Base-by-base conservation (phyloP, 1,140 invertebrate genomes). In the Euborellia annulipes region DNA sequence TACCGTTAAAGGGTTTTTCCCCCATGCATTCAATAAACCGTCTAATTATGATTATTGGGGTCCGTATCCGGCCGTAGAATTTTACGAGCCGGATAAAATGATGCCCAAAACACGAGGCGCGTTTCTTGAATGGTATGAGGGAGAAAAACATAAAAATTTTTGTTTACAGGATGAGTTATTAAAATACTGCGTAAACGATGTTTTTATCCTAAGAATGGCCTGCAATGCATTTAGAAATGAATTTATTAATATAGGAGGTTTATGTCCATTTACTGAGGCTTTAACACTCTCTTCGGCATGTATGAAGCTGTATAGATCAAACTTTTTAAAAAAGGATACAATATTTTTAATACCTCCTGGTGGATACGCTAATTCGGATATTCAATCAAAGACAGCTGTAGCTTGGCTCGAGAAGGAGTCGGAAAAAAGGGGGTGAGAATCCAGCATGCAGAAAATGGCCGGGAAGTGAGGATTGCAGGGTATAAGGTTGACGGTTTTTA, bases 141-240 rank as follows among this genome's bases (percentile, higher is more conserved):
- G 49, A 17, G 30, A 55, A 47, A 36, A 38, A 22, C 2, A 43
- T 7, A 45, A 44, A 16, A 45, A 47, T 44, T 57, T 56, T 22
- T 36, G 49, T 43, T 36, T 56, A 14, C 13, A 49, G 8, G 44
- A 50, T 19, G 54, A 54, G 21, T 37, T 58, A 2, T 23, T 47
- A 6, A 27, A 52, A 13, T 58, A 43, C 17, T 44, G 54, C 49
- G 17, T 54, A 27, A 46, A 56, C 51, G 36, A 50, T 52, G 39
- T 55, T 40, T 9, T 53, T 39, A 43, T 57, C 57, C 39, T 54
- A 39, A 2, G 57, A 44, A 19, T 58, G 20, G 40, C 61, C 51
- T 50, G 61, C 59, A 16, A 41, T 42, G 47, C 58, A 62, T 57
- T 62, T 52, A 30, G 39, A 30, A 37, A 38, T 3, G 14, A 43